These are phyloP conservation scores for Pterobdella sp. DNA, from an alignment of 2,888 invertebrate species.

Conservation along the genomic window DNA sequence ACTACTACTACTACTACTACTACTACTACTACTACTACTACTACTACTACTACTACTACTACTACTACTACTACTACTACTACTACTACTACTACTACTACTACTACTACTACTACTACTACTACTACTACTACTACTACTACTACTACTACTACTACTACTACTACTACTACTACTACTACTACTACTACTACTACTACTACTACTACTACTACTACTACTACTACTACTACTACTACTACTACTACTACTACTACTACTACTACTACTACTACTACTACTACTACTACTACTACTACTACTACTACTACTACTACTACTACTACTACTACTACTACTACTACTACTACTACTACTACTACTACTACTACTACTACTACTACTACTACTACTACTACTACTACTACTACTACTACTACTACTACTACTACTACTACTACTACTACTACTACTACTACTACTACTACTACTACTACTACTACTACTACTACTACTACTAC, in stretches of 20 bases:
- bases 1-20: slow-evolving; percentile 26
- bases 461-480: slow-evolving; percentile 20
- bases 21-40: slow-evolving; percentile 26
- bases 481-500: slow-evolving; percentile 1
- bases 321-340: background rate
- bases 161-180: slow-evolving; percentile 17
- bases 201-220: slow-evolving; percentile 23
- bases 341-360: background rate
- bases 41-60: slow-evolving; percentile 24
- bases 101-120: slow-evolving; percentile 20
- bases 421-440: background rate
- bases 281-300: slow-evolving; percentile 16
- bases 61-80: slow-evolving; percentile 25
- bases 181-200: slow-evolving; percentile 23
- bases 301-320: slow-evolving; percentile 22
- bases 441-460: slow-evolving; percentile 19
- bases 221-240: slow-evolving; percentile 20
- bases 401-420: background rate
- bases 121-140: slow-evolving; percentile 1
- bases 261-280: slow-evolving; percentile 20
- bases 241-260: slow-evolving; percentile 16
- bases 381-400: background rate
- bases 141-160: slow-evolving; percentile 15
- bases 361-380: background rate
- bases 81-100: slow-evolving; percentile 26